These are phyloP conservation scores for Macrostomum lignano DNA, from an alignment of 1,140 invertebrate genomes.

Conservation along the genomic window DNA sequence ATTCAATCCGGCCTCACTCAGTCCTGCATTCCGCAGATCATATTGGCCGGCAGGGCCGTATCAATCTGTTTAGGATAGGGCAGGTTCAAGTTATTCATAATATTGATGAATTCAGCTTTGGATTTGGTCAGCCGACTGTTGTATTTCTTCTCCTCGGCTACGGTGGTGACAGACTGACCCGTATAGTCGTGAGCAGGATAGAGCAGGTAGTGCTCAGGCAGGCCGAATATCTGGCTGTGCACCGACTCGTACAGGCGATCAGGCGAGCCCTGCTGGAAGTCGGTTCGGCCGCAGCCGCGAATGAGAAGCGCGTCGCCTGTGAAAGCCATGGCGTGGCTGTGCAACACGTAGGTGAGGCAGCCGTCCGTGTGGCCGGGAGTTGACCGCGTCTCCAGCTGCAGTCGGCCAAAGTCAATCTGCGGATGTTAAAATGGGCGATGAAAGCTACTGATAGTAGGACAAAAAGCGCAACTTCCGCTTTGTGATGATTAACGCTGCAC, in stretches of 20 bases:
- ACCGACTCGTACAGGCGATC: constrained; percentile 56
- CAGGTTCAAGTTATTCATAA: constrained; percentile 77
- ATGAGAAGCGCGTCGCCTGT: constrained; percentile 81
- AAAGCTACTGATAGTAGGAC: no score
- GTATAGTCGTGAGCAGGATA: constrained; percentile 89
- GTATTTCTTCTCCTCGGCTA: constrained; percentile 59
- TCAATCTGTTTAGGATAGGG: constrained; percentile 84
- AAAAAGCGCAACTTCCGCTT: no score
- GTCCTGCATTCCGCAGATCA: constrained; percentile 68
- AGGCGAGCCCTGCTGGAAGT: constrained; percentile 39
- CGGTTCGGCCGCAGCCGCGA: constrained; percentile 38
- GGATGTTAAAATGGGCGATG: no score
- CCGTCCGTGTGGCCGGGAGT: constrained; percentile 66
- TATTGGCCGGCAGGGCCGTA: constrained; percentile 55
- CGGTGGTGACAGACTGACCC: constrained; percentile 42
- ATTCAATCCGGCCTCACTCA: no score
- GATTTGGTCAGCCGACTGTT: constrained; percentile 66
- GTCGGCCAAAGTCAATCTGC: no score
- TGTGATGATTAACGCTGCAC: no score
- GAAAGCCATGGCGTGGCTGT: constrained; percentile 48
- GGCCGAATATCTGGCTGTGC: constrained; percentile 52
- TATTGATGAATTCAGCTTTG: constrained; percentile 52
- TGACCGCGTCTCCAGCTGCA: no score
- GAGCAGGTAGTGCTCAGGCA: constrained; percentile 52
- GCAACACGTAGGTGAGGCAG: constrained; percentile 41